Evolutionary conservation across 1,140 invertebrate species (phyloP).

Genomic region (Pachyrhynchus sulphureomaculatus): DNA sequence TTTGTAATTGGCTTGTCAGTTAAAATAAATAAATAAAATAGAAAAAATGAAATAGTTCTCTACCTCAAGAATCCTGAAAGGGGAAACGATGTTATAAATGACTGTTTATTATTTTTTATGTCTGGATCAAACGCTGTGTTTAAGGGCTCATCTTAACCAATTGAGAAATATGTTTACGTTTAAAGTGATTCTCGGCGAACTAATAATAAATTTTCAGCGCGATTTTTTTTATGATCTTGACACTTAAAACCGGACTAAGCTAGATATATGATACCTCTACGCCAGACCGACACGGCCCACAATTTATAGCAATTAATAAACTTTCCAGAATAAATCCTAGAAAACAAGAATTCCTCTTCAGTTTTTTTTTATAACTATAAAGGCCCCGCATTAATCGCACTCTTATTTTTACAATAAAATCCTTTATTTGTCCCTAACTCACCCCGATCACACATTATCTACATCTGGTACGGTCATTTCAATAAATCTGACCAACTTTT

Average conservation of each 20-base stretch:
- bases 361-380: no score
- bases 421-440: slow-evolving; percentile 8
- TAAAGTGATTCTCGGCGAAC: not conserved
- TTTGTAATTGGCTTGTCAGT: no score
- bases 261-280: not conserved
- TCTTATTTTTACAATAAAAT: slow-evolving; percentile 13
- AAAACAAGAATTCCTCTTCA: no score
- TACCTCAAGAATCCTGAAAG: no score
- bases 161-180: not conserved
- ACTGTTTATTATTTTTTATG: no score
- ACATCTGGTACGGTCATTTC: slow-evolving; percentile 24
- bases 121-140: not conserved
- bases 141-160: slow-evolving; percentile 9
- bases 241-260: not conserved
- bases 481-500: slow-evolving; percentile 23
- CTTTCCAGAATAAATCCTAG: no score
- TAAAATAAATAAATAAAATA: no score
- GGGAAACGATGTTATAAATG: no score
- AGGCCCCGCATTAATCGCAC: not conserved
- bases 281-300: no score
- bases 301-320: not conserved
- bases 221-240: not conserved
- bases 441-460: slow-evolving; percentile 23
- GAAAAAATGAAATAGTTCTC: no score
- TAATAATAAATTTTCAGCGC: slow-evolving; percentile 1